Conservation (phyloP, 1,140 invertebrate species). For the Drosophila parabipectinata region DNA sequence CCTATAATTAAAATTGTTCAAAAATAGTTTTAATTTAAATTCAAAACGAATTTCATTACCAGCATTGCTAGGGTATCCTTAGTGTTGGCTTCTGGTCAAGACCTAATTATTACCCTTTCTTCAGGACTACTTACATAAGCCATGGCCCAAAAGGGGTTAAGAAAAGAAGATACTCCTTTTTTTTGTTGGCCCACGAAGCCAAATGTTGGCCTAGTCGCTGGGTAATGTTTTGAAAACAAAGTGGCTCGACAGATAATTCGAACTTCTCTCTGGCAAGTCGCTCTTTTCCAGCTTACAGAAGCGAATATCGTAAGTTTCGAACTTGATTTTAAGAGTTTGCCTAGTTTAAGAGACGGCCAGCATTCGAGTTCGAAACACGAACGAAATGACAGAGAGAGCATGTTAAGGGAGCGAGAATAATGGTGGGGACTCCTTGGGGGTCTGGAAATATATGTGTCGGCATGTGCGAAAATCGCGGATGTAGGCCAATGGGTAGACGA, state of each 20-base stretch:
- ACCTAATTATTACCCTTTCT: constrained; percentile 23
- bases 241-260: neutral
- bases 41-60: neutral
- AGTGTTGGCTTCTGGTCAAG: neutral
- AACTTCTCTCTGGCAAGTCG: neutral
- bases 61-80: neutral
- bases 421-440: constrained; percentile 2
- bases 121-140: constrained; percentile 29
- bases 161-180: constrained; percentile 10
- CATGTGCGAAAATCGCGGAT: constrained; percentile 73
- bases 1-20: too few species aligned
- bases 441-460: constrained; percentile 53
- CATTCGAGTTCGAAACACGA: constrained; percentile 66
- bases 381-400: constrained; percentile 1
- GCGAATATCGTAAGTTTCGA: constrained; percentile 60
- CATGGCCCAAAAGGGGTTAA: constrained; percentile 19
- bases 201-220: constrained; percentile 55
- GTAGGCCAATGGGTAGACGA: constrained; percentile 78
- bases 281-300: constrained; percentile 37
- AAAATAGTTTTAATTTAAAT: too few species aligned
- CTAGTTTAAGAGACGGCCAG: neutral
- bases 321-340: neutral
- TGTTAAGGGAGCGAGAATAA: neutral
- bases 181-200: neutral
- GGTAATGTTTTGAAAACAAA: constrained; percentile 63